phyloP scores from a whole-genome alignment of 2,888 invertebrate genomes.

The Cryptosula pallasiana region DNA sequence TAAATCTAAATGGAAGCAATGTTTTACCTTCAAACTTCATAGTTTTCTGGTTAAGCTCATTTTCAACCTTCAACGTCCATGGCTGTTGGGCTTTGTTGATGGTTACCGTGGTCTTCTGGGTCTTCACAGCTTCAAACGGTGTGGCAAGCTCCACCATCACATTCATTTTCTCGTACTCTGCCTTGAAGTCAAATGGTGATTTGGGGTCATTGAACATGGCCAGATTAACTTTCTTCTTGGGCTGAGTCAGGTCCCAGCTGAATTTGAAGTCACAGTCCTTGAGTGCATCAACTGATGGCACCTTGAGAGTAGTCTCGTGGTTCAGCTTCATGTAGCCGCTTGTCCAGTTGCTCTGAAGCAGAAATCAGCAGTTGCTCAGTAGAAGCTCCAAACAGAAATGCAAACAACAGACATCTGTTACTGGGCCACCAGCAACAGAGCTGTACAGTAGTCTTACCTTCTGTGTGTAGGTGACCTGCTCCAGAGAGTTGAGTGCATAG shows the following conservation, averaged over 20 bases:
- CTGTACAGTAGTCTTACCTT: no score
- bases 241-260: neutral
- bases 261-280: neutral
- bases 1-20: no score
- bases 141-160: neutral
- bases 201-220: conserved; percentile 22
- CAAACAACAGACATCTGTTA: no score
- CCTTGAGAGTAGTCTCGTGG: neutral
- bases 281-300: neutral
- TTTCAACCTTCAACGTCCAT: neutral
- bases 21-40: neutral
- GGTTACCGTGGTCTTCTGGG: neutral
- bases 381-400: no score
- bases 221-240: neutral
- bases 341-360: conserved; percentile 5
- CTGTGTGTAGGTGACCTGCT: neutral
- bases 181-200: conserved; percentile 24
- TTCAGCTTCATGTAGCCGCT: neutral
- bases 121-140: neutral
- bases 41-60: neutral
- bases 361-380: no score
- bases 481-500: neutral
- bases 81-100: conserved; percentile 1
- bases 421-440: no score
- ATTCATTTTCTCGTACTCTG: neutral